These are phyloP conservation scores for Cheilosia pagana DNA, from an alignment of 2,888 invertebrate species.

Conservation along the genomic window DNA sequence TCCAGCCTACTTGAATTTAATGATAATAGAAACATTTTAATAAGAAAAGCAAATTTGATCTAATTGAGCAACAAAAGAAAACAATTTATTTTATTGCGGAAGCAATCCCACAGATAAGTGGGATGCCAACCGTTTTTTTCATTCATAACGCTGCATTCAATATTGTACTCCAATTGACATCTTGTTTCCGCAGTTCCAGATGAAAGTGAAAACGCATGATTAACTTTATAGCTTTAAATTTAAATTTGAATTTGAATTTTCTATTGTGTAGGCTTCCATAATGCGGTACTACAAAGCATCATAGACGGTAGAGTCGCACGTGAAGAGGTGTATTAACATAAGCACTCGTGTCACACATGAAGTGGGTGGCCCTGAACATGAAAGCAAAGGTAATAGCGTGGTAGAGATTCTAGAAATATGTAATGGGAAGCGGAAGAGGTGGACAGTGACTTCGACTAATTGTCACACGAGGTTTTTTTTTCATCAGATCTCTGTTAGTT, in stretches of 20 bases:
- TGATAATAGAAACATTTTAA: too few relatives aligned
- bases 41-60: neutral
- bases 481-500: too few relatives aligned
- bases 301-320: neutral
- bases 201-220: neutral
- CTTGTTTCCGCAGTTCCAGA: neutral
- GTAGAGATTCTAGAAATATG: too few relatives aligned
- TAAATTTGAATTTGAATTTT: neutral
- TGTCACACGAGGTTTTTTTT: too few relatives aligned
- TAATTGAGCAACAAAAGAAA: neutral
- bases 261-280: neutral
- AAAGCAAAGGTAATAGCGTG: too few relatives aligned
- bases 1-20: too few relatives aligned
- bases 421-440: too few relatives aligned
- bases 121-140: neutral
- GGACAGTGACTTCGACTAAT: too few relatives aligned
- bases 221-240: neutral
- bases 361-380: too few relatives aligned
- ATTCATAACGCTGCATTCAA: neutral
- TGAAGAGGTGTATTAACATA: too few relatives aligned
- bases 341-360: too few relatives aligned
- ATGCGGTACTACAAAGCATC: neutral
- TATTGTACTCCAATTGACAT: neutral
- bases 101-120: neutral
- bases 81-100: neutral